Evolutionary conservation across 2,797 vertebrate species (phyloP).

Genomic region (Aldrovandia affinis): DNA sequence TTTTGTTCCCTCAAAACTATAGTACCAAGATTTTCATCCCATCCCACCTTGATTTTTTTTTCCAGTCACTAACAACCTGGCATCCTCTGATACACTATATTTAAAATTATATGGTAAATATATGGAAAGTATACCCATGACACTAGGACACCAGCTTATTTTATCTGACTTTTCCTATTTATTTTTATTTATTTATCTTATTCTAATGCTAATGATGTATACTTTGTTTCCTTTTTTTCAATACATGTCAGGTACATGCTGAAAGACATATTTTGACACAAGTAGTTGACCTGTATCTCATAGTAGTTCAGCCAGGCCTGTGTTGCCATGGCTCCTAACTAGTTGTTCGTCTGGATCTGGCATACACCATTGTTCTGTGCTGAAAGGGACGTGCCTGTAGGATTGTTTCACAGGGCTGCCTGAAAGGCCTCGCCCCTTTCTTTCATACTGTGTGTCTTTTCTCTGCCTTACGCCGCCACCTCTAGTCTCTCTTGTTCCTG

Average conservation of each 20-base stretch:
- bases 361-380: background rate
- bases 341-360: constrained; percentile 9
- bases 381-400: constrained; percentile 6
- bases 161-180: background rate
- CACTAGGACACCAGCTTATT: background rate
- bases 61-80: background rate
- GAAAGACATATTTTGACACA: background rate
- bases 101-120: too few relatives aligned
- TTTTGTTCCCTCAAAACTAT: background rate
- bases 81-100: background rate
- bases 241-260: background rate
- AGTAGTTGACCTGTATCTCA: background rate
- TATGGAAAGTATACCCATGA: background rate
- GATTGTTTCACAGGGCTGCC: background rate
- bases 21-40: background rate
- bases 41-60: background rate
- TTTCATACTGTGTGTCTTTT: background rate
- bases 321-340: constrained; percentile 1
- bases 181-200: background rate
- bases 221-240: background rate
- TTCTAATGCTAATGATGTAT: background rate
- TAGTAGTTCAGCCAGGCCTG: background rate
- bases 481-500: background rate
- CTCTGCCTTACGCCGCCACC: background rate
- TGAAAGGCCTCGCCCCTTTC: background rate